phyloP scores from a whole-genome alignment of 2,888 invertebrate species.

The Proisotoma minuta region DNA sequence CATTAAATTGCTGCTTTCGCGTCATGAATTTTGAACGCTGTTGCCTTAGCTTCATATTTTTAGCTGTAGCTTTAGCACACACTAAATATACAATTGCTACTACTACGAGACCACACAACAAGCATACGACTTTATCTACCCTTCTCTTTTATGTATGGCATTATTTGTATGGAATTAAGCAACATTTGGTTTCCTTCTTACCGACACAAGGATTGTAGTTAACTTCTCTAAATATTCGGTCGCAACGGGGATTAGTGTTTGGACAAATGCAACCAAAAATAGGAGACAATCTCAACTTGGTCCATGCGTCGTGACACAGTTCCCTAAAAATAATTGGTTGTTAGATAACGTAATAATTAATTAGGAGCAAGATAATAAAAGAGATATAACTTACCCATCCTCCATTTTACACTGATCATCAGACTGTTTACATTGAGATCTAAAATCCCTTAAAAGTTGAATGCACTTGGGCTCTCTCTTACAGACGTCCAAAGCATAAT shows the following conservation, averaged over 20 bases:
- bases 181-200: no score
- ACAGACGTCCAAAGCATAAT: slow-evolving; percentile 80
- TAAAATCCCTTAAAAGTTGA: slow-evolving; percentile 78
- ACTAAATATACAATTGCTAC: no score
- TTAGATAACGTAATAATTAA: background rate
- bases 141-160: no score
- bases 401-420: slow-evolving; percentile 79
- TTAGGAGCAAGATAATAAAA: background rate
- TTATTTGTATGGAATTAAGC: no score
- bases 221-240: slow-evolving; percentile 79
- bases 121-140: no score
- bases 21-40: no score
- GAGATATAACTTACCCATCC: slow-evolving; percentile 65
- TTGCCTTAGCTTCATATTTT: no score
- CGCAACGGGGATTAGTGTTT: slow-evolving; percentile 79
- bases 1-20: background rate
- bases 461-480: slow-evolving; percentile 75
- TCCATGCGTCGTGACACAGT: slow-evolving; percentile 81
- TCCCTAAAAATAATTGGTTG: slow-evolving; percentile 59
- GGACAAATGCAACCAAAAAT: slow-evolving; percentile 92
- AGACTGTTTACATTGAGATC: slow-evolving; percentile 77
- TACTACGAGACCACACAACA: no score
- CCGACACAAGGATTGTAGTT: slow-evolving; percentile 92
- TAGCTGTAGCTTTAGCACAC: no score
- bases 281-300: slow-evolving; percentile 75